phyloP scores from a whole-genome alignment of 2,797 vertebrate species.

The Lateolabrax maculatus region DNA sequence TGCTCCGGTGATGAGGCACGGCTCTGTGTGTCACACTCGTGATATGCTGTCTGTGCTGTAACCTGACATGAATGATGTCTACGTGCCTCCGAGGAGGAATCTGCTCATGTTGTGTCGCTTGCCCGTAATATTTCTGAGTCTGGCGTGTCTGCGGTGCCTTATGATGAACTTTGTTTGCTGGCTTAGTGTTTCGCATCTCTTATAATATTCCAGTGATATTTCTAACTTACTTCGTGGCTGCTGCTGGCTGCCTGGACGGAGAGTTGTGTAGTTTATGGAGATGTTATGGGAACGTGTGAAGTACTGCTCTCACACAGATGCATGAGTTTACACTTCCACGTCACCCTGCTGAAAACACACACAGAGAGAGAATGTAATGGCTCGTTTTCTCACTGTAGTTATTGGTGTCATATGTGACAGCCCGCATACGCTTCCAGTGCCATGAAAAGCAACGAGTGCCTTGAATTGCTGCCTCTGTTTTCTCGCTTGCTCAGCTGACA shows the following conservation, averaged over 20 bases:
- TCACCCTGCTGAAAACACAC: background rate
- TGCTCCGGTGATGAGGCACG: no score
- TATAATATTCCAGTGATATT: background rate
- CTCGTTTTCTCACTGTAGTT: background rate
- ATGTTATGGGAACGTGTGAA: background rate
- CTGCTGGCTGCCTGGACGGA: background rate
- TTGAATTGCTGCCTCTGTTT: constrained; percentile 27
- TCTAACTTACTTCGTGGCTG: constrained; percentile 3
- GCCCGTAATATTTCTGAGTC: background rate
- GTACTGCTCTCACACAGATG: background rate
- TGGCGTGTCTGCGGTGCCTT: background rate
- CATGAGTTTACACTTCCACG: background rate
- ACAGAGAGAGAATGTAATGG: background rate
- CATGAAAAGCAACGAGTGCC: constrained; percentile 1
- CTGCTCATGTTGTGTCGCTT: no score
- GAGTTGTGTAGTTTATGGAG: background rate
- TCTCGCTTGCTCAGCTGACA: constrained; percentile 49
- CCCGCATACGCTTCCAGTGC: background rate
- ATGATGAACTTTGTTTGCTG: constrained; percentile 14
- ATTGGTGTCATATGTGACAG: constrained; percentile 1
- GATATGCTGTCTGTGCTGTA: background rate
- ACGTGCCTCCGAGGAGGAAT: background rate
- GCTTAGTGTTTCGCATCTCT: background rate
- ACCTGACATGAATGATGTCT: background rate
- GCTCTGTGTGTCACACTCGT: no score